Percentiles rank a stretch among this genome's conserved stretches.
phyloP scores from a whole-genome alignment of 1,140 invertebrate species.

The Cherax destructor region DNA sequence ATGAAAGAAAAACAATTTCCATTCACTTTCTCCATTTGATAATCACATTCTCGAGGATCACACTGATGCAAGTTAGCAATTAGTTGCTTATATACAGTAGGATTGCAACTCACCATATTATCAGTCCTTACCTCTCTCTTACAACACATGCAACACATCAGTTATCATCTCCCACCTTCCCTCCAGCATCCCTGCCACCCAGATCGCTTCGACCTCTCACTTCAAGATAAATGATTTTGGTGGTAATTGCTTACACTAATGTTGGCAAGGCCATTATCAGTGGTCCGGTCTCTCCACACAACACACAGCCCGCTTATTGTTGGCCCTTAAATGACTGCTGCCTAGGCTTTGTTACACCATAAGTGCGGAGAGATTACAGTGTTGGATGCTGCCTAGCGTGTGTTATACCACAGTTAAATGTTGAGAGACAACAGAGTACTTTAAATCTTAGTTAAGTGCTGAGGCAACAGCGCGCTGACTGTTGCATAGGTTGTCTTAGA shows the following conservation, averaged over 20 bases:
- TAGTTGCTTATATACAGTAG: no score
- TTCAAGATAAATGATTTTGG: slow-evolving; percentile 1
- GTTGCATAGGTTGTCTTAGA: no score
- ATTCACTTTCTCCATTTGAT: neutral
- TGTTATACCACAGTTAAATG: no score
- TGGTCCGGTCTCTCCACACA: neutral
- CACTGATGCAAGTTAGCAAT: no score
- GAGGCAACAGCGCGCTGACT: no score
- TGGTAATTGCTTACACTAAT: neutral
- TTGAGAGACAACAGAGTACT: no score
- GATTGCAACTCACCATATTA: neutral
- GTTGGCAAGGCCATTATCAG: neutral
- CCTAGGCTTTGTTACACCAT: neutral
- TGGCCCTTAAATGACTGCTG: neutral
- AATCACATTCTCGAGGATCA: neutral
- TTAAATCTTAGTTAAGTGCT: no score
- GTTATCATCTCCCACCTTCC: neutral
- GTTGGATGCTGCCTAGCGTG: no score
- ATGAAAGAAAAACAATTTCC: no score
- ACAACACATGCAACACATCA: neutral
- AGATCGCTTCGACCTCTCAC: neutral
- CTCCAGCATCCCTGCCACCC: neutral
- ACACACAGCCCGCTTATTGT: neutral
- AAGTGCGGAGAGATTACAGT: neutral
- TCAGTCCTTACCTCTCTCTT: neutral